Evolutionary conservation across 2,113 vertebrate species (phyloP).

Genomic region (Xenus cinereus): DNA sequence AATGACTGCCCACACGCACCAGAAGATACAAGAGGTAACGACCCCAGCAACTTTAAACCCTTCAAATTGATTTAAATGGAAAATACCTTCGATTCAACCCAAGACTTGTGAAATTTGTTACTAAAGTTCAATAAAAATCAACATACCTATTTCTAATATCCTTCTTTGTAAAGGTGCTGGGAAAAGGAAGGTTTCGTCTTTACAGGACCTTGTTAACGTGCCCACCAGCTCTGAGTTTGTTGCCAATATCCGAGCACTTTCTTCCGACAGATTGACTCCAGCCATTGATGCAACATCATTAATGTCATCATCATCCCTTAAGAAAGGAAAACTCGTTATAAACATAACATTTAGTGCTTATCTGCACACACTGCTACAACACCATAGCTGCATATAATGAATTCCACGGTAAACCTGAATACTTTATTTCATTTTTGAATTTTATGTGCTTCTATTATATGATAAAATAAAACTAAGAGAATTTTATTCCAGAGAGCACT

Average conservation of each 20-base stretch:
- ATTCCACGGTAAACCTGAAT: not conserved
- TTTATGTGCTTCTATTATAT: not conserved
- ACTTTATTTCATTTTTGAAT: not conserved
- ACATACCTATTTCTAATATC: slow-evolving; percentile 89
- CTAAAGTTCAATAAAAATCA: not conserved
- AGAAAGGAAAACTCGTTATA: not conserved
- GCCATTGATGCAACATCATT: slow-evolving; percentile 94
- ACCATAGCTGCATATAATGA: not conserved
- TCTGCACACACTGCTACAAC: not conserved
- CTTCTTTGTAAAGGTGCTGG: slow-evolving; percentile 81
- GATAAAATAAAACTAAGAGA: not conserved
- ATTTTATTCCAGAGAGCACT: not conserved
- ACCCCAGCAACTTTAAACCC: not conserved
- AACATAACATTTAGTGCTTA: not conserved
- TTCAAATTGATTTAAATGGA: not conserved
- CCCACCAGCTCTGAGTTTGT: slow-evolving; percentile 90
- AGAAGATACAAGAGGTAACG: not conserved
- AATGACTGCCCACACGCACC: not conserved
- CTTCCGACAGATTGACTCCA: slow-evolving; percentile 91
- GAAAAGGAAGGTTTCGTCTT: slow-evolving; percentile 91
- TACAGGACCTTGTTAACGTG: slow-evolving; percentile 87
- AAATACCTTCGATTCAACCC: not conserved
- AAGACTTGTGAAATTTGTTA: not conserved
- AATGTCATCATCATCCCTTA: slow-evolving; percentile 94
- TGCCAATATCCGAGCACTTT: slow-evolving; percentile 89